Base-by-base conservation (phyloP, 1,140 invertebrate species). In the Bicyclus anynana region DNA sequence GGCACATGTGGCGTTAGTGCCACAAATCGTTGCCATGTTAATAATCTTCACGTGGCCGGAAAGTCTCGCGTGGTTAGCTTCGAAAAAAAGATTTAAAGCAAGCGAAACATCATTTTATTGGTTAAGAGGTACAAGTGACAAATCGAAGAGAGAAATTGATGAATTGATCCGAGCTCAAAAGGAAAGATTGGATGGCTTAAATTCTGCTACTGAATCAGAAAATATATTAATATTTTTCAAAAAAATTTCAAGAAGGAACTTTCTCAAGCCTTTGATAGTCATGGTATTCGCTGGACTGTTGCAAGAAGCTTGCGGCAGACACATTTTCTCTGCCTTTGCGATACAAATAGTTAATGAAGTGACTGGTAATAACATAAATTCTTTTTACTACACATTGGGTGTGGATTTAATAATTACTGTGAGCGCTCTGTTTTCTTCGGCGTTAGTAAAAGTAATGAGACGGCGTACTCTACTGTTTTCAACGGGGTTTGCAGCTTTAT, bases 251-350 rank as follows among this genome's bases (percentile, higher is more conserved):
- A 62, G 58, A 33, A 76, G 54, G 51, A 78, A 83, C 27, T 87
- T 87, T 23, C 13, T 79, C 0, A 80, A 75, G 44, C 82, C 82
- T 0, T 6, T 74, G 0, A 26, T 75, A 5, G 80, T 87, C 6
- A 68, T 84, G 1, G 29, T 69, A 7, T 55, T 77, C 1, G 47
- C 65, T n/a, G 55, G 47, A n/a, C 18, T 78, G 1, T 37, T 87
- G 0, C 50, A 85, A 12, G 82, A 87, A 54, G 20, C 67, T 1
- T 74, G 73, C 49, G 82, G 84, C 1, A 69, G 82, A 27, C 81
- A 87, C 42, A 69, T 81, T 7, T 80, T 84, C 17, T 80, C 84
- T 4, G 77, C 79, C 0, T 84, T 77, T 49, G 84, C 84, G 5
- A 47, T 72, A 5, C 69, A 79, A 52, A 82, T 87, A 2, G 74